These are phyloP conservation scores for Drosophila vallismaia DNA, from an alignment of 2,888 invertebrate species.

Conservation along the genomic window DNA sequence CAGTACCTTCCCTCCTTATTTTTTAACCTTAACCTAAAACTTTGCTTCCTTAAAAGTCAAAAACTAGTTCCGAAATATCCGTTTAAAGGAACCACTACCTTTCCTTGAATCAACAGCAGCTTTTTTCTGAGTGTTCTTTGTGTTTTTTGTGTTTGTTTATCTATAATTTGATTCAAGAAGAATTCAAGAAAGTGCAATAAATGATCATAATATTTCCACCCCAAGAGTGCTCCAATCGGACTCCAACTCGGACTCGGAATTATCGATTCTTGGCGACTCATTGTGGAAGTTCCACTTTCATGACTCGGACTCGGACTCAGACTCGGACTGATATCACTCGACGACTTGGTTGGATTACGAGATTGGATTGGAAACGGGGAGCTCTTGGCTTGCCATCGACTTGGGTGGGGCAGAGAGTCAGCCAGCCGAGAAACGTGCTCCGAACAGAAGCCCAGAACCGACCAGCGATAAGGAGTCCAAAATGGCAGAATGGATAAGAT, in stretches of 20 bases:
- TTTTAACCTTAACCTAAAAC: too few relatives aligned
- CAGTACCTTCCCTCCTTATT: too few relatives aligned
- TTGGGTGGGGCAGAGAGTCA: constrained; percentile 18
- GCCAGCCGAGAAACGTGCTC: constrained; percentile 62
- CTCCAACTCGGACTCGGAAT: not conserved
- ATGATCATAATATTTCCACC: not conserved
- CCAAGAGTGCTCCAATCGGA: not conserved
- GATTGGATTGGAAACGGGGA: constrained; percentile 6
- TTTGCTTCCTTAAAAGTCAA: too few relatives aligned
- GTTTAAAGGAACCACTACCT: too few relatives aligned
- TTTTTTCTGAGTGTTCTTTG: too few relatives aligned
- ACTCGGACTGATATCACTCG: constrained; percentile 24
- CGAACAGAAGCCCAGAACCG: constrained; percentile 25
- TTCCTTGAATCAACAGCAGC: too few relatives aligned
- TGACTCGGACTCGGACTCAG: constrained; percentile 11
- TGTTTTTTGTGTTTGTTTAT: too few relatives aligned
- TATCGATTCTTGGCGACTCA: constrained; percentile 18
- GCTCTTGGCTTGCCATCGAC: not conserved
- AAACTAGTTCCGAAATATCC: too few relatives aligned
- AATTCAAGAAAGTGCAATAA: not conserved
- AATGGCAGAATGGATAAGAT: constrained; percentile 48
- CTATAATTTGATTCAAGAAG: too few relatives aligned
- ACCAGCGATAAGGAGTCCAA: constrained; percentile 59
- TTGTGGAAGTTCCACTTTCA: constrained; percentile 18
- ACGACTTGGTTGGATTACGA: not conserved